These are phyloP conservation scores for Rhinoptilus africanus DNA, from an alignment of 2,113 vertebrate species.

Conservation along the genomic window DNA sequence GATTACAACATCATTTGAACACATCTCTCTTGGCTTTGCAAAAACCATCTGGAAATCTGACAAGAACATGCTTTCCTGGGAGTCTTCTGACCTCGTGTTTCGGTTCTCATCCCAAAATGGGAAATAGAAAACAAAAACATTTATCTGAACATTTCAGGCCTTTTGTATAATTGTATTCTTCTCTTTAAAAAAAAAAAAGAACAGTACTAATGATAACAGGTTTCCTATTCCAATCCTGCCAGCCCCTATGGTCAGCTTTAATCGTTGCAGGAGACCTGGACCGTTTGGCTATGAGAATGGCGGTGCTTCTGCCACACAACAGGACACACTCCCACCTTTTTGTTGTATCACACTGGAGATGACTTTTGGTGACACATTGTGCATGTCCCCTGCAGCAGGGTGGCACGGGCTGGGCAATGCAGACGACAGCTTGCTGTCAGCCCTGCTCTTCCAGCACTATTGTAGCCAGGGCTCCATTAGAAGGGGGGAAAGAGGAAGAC, in stretches of 20 bases:
- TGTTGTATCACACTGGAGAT: background rate
- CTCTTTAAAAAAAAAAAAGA: background rate
- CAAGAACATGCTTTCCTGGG: constrained; percentile 7
- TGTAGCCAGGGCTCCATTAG: background rate
- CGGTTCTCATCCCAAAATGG: background rate
- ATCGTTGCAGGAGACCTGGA: background rate
- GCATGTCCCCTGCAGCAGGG: background rate
- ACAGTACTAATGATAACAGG: background rate
- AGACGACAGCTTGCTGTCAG: background rate
- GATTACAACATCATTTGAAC: background rate
- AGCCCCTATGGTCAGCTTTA: background rate
- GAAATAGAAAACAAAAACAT: constrained; percentile 2
- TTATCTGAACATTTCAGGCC: background rate
- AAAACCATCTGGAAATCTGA: background rate
- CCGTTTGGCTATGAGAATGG: fast-evolving
- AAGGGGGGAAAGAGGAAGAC: background rate
- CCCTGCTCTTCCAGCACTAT: background rate
- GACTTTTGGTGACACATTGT: background rate
- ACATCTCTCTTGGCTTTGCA: background rate
- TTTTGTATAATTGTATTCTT: background rate
- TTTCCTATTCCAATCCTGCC: background rate
- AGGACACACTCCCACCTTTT: fast-evolving
- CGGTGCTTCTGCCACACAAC: background rate
- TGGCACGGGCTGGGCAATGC: background rate
- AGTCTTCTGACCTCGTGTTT: background rate